Base-by-base conservation (phyloP, 2,797 vertebrate species). In the Argentina silus region DNA sequence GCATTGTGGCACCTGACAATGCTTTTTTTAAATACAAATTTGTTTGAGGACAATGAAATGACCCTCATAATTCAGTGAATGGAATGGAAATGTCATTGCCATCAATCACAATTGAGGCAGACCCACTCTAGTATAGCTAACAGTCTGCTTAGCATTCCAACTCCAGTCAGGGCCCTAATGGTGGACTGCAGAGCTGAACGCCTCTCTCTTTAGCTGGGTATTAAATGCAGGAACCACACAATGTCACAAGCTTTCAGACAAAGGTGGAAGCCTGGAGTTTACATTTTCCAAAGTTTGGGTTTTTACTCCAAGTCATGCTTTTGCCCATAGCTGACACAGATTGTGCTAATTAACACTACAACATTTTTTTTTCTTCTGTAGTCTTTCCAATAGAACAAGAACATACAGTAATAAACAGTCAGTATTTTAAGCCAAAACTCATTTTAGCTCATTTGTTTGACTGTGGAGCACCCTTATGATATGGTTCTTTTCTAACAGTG, bases 21-120 rank as follows among this genome's bases (percentile, higher is more conserved):
- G 89, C 86, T 88, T 90, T 91, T 67, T 92, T 91, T 90, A 91
- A 92, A 85, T 91, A 90, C 85, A 90, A 91, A 94, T 93, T 93
- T 92, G 91, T 83, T 90, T 90, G 87, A 95, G 90, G 88, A 92
- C 91, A 93, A 91, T 88, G 88, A 91, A 92, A 87, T 84, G 81
- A 90, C 78, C 81, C 85, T 81, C 85, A 92, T 91, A 90, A 92
- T 92, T 93, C 85, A 90, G 86, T 93, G 90, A 91, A 92, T 89
- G 85, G 89, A 93, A 93, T 90, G 82, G 89, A 95, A 96, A 95
- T 94, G 93, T 91, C 94, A 93, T 83, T 67, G 84, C 84, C 87
- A 94, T 93, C 93, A 92, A 92, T 95, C 93, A 94, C 82, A 83
- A 82, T 76, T 81, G 86, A 87, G 78, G 70, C 70, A 69, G 9